These are phyloP conservation scores for Holotrichia oblita DNA, from an alignment of 1,140 invertebrate species.

Conservation along the genomic window DNA sequence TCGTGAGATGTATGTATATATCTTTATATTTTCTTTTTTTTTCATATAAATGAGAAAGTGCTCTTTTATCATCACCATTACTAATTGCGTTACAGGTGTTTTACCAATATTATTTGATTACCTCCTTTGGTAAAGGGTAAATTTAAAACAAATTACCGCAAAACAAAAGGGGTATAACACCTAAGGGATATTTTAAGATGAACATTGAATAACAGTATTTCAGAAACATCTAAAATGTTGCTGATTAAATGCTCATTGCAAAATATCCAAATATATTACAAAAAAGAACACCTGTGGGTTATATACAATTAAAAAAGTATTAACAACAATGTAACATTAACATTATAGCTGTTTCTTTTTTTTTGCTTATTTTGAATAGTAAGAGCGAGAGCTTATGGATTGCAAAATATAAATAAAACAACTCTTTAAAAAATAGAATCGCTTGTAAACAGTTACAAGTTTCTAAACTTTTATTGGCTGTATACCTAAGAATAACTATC, in stretches of 20 bases:
- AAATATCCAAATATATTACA: not conserved
- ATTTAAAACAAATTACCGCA: not conserved
- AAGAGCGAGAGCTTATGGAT: not conserved
- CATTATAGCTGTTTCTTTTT: conserved; percentile 9
- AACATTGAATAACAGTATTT: too few species aligned
- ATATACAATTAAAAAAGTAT: conserved; percentile 25
- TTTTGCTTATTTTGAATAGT: not conserved
- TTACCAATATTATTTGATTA: not conserved
- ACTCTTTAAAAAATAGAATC: not conserved
- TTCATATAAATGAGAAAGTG: not conserved
- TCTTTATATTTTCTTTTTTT: not conserved
- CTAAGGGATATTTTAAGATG: not conserved
- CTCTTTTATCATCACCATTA: not conserved
- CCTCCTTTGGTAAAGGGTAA: not conserved
- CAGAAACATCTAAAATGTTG: too few species aligned
- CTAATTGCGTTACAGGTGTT: not conserved
- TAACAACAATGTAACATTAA: conserved; percentile 25
- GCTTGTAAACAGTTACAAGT: not conserved
- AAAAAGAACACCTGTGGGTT: not conserved
- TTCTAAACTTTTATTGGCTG: not conserved
- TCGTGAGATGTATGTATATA: not conserved
- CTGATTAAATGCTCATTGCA: too few species aligned
- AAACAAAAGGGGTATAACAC: not conserved
- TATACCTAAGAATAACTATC: not conserved
- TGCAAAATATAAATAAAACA: not conserved